Evolutionary conservation across 2,888 invertebrate genomes (phyloP), one percentile per base, ranked within the genome.

Genomic region (Lottia gigantea): DNA sequence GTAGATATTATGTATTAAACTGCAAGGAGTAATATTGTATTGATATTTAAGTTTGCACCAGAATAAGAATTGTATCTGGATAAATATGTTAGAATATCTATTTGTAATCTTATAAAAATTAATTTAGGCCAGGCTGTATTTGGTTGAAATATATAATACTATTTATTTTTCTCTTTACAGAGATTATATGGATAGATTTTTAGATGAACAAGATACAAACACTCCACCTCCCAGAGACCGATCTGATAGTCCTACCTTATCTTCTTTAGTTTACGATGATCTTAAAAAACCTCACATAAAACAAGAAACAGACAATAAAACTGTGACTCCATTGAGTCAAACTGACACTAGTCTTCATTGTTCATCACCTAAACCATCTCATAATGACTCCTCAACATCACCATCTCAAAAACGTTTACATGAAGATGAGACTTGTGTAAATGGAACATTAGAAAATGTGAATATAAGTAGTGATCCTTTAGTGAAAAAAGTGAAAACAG

Each of bases 101-200:
- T n/a, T n/a, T n/a, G n/a, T n/a, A n/a, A n/a, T n/a, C n/a, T n/a
- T n/a, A n/a, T n/a, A n/a, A 31, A 6, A 4, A 31, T 4, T 31
- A 31, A 4, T 31, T 31, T 31, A 31, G 31, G 31, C 31, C 6
- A 4, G 31, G 6, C 31, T 31, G 31, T 4, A 31, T 31, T 40
- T 8, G 1, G 64, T 46, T 40, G 12, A 46, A 46, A 23, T 25
- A 26, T 26, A 23, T 26, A 14, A 12, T 49, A 16, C 8, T 26
- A 26, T 65, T 40, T 64, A 23, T n/a, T 23, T 68, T 74, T 78
- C 71, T 75, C 70, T 64, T 83, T 87, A 46, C 88, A 91, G 92
- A 72, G 96, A 96, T 89, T 95, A 95, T 86, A 95, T 96, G 95
- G 96, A 96, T 86, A 91, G 95, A 81, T 96, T 96, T 89, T 90